These are phyloP conservation scores for Neosilurus hyrtlii DNA, from an alignment of 2,797 vertebrate species.

Conservation along the genomic window DNA sequence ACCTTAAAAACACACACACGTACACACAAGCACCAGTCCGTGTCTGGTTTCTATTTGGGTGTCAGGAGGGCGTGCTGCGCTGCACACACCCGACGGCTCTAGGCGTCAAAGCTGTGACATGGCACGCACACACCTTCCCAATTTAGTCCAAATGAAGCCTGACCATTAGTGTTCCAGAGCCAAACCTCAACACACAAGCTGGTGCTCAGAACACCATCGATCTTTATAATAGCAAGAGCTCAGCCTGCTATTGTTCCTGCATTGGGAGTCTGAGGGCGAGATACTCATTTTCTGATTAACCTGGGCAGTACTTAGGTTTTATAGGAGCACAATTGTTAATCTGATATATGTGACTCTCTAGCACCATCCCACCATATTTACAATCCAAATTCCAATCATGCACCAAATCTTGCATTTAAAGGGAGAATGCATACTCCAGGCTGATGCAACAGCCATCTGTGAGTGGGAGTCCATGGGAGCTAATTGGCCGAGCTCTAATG, in stretches of 20 bases:
- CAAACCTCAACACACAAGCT: constrained; percentile 33
- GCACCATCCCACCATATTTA: too few relatives aligned
- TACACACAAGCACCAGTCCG: constrained; percentile 24
- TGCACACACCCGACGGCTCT: constrained; percentile 52
- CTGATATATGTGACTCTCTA: background rate
- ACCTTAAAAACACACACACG: constrained; percentile 46
- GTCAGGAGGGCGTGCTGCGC: constrained; percentile 43
- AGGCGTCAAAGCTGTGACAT: constrained; percentile 56
- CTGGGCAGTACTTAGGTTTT: background rate
- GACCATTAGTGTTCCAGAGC: constrained; percentile 48
- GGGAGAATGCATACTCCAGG: too few relatives aligned
- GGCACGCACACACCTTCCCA: constrained; percentile 47
- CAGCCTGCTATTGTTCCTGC: constrained; percentile 44
- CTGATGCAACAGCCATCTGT: too few relatives aligned
- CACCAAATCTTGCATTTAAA: too few relatives aligned
- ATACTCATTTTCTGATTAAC: background rate
- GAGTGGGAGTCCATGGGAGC: too few relatives aligned
- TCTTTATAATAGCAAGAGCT: constrained; percentile 48
- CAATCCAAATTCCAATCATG: too few relatives aligned
- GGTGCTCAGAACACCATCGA: constrained; percentile 48
- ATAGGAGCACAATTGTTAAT: too few relatives aligned
- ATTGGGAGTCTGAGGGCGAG: background rate
- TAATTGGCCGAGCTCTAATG: too few relatives aligned
- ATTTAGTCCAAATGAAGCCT: constrained; percentile 55
- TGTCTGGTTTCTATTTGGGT: constrained; percentile 56